Percentiles rank a stretch among this genome's conserved stretches.
These are phyloP conservation scores for Alosa alosa DNA, from an alignment of 2,113 vertebrate genomes.

Conservation along the genomic window DNA sequence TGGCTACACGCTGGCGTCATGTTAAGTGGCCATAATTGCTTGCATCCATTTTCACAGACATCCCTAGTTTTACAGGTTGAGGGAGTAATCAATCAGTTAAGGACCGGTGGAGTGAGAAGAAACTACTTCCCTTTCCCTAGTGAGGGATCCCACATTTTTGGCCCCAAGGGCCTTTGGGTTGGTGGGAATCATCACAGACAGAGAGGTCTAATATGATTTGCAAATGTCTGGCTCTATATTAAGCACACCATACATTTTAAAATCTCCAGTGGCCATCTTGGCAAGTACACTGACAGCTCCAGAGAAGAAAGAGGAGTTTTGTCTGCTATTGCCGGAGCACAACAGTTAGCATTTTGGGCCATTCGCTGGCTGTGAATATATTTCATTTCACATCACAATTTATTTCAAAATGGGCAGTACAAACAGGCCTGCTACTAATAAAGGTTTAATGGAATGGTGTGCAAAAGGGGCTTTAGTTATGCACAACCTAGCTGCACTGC, in stretches of 20 bases:
- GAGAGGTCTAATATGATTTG: background rate
- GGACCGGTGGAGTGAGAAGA: background rate
- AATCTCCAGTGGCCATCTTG: background rate
- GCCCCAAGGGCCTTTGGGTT: background rate
- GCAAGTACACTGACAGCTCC: background rate
- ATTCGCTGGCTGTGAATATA: background rate
- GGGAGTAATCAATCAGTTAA: background rate
- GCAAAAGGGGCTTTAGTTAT: background rate
- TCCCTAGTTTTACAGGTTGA: background rate
- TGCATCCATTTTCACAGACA: background rate
- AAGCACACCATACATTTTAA: background rate
- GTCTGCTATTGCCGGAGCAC: background rate
- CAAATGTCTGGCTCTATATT: background rate
- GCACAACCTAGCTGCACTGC: background rate
- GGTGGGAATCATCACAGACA: background rate
- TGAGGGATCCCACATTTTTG: background rate
- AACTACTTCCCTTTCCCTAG: background rate
- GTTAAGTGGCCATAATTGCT: background rate
- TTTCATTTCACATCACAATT: background rate
- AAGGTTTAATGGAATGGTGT: background rate
- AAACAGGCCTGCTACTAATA: background rate
- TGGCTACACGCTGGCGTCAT: background rate
- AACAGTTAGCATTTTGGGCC: background rate
- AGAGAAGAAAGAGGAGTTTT: background rate
- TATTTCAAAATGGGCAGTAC: background rate